These are phyloP conservation scores for Platysternon megacephalum DNA, from an alignment of 2,113 vertebrate species.

Conservation along the genomic window DNA sequence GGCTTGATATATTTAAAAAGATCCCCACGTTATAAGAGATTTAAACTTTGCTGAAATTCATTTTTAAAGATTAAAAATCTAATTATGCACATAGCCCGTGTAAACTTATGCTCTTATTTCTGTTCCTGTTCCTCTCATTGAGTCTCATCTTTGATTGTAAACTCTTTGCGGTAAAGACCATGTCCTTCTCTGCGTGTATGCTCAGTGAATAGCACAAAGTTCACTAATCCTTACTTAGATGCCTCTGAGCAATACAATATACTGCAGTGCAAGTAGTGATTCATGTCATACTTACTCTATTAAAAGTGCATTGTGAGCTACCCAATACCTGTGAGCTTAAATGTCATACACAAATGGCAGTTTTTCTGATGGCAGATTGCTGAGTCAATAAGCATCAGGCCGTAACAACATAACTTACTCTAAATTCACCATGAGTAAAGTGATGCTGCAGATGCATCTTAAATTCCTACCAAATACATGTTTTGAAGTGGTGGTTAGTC, in stretches of 20 bases:
- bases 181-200: not conserved
- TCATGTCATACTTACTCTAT: not conserved
- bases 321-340: not conserved
- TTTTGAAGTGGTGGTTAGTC: not conserved
- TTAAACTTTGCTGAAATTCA: not conserved
- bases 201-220: not conserved
- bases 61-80: not conserved
- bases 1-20: not conserved
- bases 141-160: not conserved
- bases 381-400: not conserved
- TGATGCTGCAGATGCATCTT: not conserved
- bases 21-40: too few relatives aligned
- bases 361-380: not conserved
- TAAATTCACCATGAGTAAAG: not conserved
- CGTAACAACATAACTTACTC: not conserved
- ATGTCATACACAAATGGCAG: not conserved
- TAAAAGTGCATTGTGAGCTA: not conserved
- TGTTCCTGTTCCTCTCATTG: not conserved
- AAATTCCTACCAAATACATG: not conserved
- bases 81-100: not conserved
- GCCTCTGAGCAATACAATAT: not conserved
- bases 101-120: not conserved
- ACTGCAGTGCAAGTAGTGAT: not conserved
- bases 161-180: not conserved
- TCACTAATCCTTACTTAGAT: not conserved